Evolutionary conservation across 2,113 vertebrate genomes (phyloP), one percentile per base, ranked within the genome.

Genomic region (Elaphurus davidianus): DNA sequence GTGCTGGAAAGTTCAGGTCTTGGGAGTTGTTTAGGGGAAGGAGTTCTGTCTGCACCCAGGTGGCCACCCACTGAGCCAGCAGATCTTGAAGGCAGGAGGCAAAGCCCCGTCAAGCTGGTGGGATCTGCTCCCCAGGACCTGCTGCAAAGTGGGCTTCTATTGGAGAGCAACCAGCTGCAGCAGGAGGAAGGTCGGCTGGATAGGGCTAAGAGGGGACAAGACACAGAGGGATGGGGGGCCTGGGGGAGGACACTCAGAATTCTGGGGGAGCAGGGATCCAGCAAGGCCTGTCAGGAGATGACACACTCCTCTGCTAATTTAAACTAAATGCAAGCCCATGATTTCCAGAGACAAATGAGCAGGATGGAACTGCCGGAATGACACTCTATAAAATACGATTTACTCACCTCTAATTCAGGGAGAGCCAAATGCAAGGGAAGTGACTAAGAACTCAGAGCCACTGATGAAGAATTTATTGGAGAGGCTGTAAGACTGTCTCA

Each of bases 381-480:
- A 11, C 74, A 71, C 33, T 50, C 64, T 96, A 64, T 93, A 67
- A 84, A 54, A 47, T 60, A 50, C 21, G 87, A 97, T 95, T 95
- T 90, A 96, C 84, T 96, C 43, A 25, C 55, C 86, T 94, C 2
- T 45, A 78, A 95, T 59, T 96, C 95, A 84, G n/a, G 85, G 87
- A 90, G 76, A 52, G 50, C 45, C 67, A 57, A 78, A 71, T 33
- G 54, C 78, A 82, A 90, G 59, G 30, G 54, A 92, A 88, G 87
- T 52, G 67, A 52, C 64, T 82, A 36, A 91, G 55, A 87, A 83
- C 91, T 43, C 36, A 71, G 78, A 91, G 55, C 82, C 0, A 0
- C 67, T 43, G 89, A 64, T 59, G 87, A 45, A 52, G 76, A 93
- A 95, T 97, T 97, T 94, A 94, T 86, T 94, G 76, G 54, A 67